Evolutionary conservation across 2,888 invertebrate genomes (phyloP), one percentile per base, ranked within the genome.

Genomic region (Tinea pellionella): DNA sequence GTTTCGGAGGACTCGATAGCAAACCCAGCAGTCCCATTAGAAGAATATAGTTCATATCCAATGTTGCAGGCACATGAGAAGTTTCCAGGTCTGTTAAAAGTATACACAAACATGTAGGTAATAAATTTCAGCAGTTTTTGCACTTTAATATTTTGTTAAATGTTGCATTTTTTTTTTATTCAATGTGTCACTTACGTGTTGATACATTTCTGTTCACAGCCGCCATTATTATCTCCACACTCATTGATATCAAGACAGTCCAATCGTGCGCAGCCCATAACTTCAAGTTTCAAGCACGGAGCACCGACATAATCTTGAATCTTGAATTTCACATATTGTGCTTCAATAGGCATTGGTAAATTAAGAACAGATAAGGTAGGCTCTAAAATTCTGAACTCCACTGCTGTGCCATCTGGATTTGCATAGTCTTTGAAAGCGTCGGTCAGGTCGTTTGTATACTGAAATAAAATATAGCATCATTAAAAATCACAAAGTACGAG

Each of bases 161-260:
- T n/a, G n/a, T n/a, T n/a, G n/a, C n/a, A n/a, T n/a, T n/a, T n/a
- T n/a, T n/a, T n/a, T n/a, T n/a, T n/a, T n/a, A n/a, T n/a, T n/a
- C n/a, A 57, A 15, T 57, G n/a, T 24, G 11, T 41, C 19, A 80
- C 85, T 78, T 77, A 89, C 89, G 87, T 91, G 73, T 97, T 97
- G 51, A 96, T 89, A 79, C 97, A 97, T 80, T 96, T 96, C 70
- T 97, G 97, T 70, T 96, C 95, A 77, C 97, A 97, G 13, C 96
- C 96, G 12, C 97, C 97, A 70, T 97, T 97, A 65, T 93, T 92
- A 30, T 89, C 90, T 53, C 90, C 89, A 72, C 97, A 97, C 74
- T 97, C 97, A 70, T 97, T 96, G 53, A 96, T 89, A 71, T 97
- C 97, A 13, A 90, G 88, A 73, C 97, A 97, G 71, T 97, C 96